Conservation (phyloP, 1,140 invertebrate genomes). For the Dolichoris vasculosae region DNA sequence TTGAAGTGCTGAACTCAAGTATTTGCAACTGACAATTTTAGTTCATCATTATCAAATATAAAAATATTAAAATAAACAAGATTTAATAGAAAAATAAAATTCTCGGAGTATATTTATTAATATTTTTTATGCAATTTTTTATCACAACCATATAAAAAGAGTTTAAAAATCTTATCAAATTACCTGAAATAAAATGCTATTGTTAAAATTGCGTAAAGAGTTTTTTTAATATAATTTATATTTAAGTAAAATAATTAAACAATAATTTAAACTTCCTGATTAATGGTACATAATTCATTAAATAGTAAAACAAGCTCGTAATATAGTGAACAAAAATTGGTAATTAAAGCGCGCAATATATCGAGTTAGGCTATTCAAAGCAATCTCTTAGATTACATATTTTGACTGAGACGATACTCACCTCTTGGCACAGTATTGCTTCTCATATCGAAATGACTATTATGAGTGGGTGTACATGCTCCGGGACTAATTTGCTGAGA, state of each 20-base stretch:
- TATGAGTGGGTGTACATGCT: constrained; percentile 61
- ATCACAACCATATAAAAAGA: too few relatives aligned
- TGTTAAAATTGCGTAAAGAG: too few relatives aligned
- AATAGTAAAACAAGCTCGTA: background rate
- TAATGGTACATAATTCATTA: background rate
- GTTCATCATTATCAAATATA: background rate
- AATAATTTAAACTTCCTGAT: too few relatives aligned
- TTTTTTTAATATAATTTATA: too few relatives aligned
- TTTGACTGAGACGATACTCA: constrained; percentile 63
- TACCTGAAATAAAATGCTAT: too few relatives aligned
- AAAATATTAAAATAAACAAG: too few relatives aligned
- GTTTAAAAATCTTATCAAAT: too few relatives aligned
- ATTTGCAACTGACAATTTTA: background rate
- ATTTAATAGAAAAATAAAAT: too few relatives aligned
- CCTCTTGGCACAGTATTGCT: constrained; percentile 78
- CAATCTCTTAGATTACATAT: constrained; percentile 15
- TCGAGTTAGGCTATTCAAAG: constrained; percentile 24
- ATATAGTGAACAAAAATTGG: background rate
- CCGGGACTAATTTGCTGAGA: constrained; percentile 61
- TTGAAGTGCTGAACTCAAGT: constrained; percentile 11
- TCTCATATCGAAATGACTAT: constrained; percentile 68
- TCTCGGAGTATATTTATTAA: too few relatives aligned
- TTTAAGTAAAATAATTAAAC: too few relatives aligned
- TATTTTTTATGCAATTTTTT: too few relatives aligned
- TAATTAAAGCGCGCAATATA: background rate